Evolutionary conservation across 1,140 invertebrate species (phyloP).

Genomic region (Nebria ingens): DNA sequence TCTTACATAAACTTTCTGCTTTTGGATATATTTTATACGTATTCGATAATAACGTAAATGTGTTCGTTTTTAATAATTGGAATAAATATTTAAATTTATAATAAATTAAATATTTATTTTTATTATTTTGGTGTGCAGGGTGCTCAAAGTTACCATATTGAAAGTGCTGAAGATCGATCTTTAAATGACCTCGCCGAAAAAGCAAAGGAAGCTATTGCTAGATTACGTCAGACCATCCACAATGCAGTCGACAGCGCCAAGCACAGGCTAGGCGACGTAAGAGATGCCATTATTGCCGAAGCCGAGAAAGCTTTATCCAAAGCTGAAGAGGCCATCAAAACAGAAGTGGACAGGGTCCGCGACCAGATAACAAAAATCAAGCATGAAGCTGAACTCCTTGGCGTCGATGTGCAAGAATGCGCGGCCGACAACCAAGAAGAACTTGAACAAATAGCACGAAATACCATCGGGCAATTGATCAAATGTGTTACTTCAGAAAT

Average conservation of each 20-base stretch:
- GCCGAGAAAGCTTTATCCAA: not conserved
- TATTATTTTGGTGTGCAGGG: no score
- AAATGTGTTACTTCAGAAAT: not conserved
- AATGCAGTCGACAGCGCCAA: not conserved
- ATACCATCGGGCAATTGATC: not conserved
- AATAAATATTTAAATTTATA: not conserved
- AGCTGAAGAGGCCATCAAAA: not conserved
- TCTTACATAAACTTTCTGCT: no score
- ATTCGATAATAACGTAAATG: no score
- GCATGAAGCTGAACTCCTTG: constrained; percentile 7
- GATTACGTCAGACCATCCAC: not conserved
- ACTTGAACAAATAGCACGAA: not conserved
- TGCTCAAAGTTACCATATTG: not conserved
- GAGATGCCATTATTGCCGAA: not conserved
- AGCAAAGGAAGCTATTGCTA: constrained; percentile 4
- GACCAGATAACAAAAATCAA: constrained; percentile 6
- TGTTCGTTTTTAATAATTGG: no score
- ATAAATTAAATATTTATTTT: not conserved
- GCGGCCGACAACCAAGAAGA: not conserved
- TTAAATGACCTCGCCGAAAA: constrained; percentile 1
- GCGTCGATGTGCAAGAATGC: constrained; percentile 12
- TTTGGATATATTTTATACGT: no score
- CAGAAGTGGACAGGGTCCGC: not conserved
- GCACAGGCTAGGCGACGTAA: not conserved
- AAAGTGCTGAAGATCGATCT: not conserved